These are phyloP conservation scores for Bufo bufo DNA, from an alignment of 2,113 vertebrate species.

Conservation along the genomic window DNA sequence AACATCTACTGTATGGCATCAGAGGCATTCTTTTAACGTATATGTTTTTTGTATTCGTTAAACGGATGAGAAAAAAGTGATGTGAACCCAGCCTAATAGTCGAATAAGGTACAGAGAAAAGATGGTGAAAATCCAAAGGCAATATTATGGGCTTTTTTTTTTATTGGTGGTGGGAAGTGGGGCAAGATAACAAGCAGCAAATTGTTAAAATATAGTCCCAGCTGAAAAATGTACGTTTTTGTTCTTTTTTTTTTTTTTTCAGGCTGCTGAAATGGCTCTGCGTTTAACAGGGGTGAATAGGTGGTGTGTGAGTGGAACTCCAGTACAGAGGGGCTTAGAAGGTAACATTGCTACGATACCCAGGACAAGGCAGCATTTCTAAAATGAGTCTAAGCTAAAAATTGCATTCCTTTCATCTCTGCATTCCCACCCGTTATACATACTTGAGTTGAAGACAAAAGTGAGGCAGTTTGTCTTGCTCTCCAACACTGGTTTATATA, in stretches of 20 bases:
- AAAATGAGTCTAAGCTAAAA: not conserved
- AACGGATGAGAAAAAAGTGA: too few species aligned
- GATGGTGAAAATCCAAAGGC: not conserved
- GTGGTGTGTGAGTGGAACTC: slow-evolving; percentile 97
- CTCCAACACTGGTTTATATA: too few species aligned
- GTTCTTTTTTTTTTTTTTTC: slow-evolving; percentile 23
- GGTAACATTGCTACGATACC: slow-evolving; percentile 70
- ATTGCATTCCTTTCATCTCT: too few species aligned
- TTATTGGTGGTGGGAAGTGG: not conserved
- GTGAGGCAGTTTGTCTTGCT: too few species aligned
- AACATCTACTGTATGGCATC: too few species aligned
- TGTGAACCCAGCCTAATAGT: too few species aligned
- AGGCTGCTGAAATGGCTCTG: slow-evolving; percentile 98
- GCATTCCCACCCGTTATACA: too few species aligned
- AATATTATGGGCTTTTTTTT: not conserved
- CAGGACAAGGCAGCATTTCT: not conserved
- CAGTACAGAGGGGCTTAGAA: slow-evolving; percentile 96
- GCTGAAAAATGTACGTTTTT: not conserved
- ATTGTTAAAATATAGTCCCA: not conserved
- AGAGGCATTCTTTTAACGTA: too few species aligned
- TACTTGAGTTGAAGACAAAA: too few species aligned
- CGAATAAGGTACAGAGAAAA: not conserved
- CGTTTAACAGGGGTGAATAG: slow-evolving; percentile 93
- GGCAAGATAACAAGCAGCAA: not conserved
- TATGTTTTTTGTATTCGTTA: too few species aligned